A percentile compares a stretch with the other conserved stretches of the same genome.
Evolutionary conservation across 2,888 invertebrate species (phyloP).

Genomic region (Philopedon plagiatum): DNA sequence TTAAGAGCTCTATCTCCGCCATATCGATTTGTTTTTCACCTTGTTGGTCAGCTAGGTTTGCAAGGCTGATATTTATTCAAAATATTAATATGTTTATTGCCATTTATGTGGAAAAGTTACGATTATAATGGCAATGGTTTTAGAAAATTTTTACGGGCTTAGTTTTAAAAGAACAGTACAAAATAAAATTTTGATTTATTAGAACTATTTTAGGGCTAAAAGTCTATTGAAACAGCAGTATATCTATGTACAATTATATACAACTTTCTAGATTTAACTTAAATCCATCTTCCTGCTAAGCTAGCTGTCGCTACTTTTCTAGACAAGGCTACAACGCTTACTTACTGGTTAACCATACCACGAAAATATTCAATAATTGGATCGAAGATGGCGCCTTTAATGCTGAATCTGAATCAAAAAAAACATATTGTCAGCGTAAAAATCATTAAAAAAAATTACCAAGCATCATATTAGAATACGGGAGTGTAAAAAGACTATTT

Average conservation of each 20-base stretch:
- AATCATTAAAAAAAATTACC: neutral
- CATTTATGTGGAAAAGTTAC: neutral
- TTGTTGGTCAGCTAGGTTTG: slow-evolving; percentile 2
- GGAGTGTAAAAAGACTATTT: too few relatives aligned
- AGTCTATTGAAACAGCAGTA: too few relatives aligned
- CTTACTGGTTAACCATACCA: slow-evolving; percentile 42
- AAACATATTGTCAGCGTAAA: too few relatives aligned
- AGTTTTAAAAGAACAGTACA: too few relatives aligned
- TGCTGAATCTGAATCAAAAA: slow-evolving; percentile 29
- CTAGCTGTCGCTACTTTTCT: too few relatives aligned
- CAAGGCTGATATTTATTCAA: slow-evolving; percentile 1
- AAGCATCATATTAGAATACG: too few relatives aligned
- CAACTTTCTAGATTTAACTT: too few relatives aligned
- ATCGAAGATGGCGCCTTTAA: slow-evolving; percentile 40
- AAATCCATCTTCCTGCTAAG: too few relatives aligned
- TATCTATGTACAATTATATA: too few relatives aligned
- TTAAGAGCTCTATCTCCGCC: slow-evolving; percentile 11
- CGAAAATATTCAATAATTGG: slow-evolving; percentile 44
- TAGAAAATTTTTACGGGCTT: too few relatives aligned
- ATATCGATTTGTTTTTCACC: slow-evolving; percentile 29
- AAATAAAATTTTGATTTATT: too few relatives aligned
- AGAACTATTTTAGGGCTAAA: too few relatives aligned
- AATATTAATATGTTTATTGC: neutral
- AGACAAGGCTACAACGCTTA: neutral
- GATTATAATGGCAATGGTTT: neutral